Evolutionary conservation across 2,113 vertebrate species (phyloP), one percentile per base, ranked within the genome.

Genomic region (Gymnogyps californianus): DNA sequence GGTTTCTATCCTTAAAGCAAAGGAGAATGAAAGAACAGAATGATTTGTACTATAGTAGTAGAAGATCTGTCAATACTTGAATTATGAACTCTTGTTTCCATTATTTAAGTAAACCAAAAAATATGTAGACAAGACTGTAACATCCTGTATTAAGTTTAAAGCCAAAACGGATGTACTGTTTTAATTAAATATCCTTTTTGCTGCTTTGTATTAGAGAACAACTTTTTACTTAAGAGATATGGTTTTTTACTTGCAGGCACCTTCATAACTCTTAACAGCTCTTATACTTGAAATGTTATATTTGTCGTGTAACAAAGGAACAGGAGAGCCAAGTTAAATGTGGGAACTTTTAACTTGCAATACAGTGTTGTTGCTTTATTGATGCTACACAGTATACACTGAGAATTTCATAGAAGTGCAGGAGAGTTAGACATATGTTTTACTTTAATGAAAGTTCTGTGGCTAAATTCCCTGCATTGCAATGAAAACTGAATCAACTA

Each of bases 31-130:
- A 29, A 20, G 57, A 92, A 42, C 59, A 51, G 29, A 82, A 69
- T 47, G 21, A 59, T 47, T 78, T 64, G 16, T 91, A 55, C 81
- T 32, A 52, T 78, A 64, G 16, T n/a, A 42, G 26, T 51, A 40
- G 66, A 78, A 55, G 40, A n/a, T 87, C 46, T 93, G 66, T 75
- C 71, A 88, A 2, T 86, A 59, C 80, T 69, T 82, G 47, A 44
- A 25, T 86, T 85, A 26, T 76, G 57, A 91, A 72, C 16, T 91
- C 47, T 64, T 22, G 10, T 91, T 96, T 85, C 74, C 16, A 7
- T 70, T 80, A 49, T 91, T 91, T 89, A 82, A 82, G 29, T 89
- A 87, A 96, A 70, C 25, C 11, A 61, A n/a, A 75, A 94, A 86
- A 42, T 80, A 40, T 77, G 51, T 46, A 81, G 85, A 44, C 54